Evolutionary conservation across 2,113 vertebrate species (phyloP), one percentile per base, ranked within the genome.

Genomic region (Lamprologus callipterus): DNA sequence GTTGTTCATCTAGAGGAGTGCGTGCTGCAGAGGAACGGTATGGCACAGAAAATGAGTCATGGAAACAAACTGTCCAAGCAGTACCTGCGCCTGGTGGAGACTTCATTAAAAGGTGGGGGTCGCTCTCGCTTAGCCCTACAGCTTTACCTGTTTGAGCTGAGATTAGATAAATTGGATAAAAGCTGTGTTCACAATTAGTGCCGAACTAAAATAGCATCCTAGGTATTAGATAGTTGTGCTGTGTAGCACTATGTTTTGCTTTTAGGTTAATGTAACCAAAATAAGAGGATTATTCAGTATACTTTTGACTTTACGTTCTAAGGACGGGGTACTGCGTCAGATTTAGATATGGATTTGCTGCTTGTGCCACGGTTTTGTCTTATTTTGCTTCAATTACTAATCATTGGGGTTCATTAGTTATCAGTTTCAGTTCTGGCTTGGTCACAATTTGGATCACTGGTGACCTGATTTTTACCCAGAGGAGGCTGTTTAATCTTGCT

Each of bases 71-170:
- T 93, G 90, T 97, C 97, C 23, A 97, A 97, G 91, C 97, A 98
- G 81, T 99, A 98, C 96, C 96, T 99, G 91, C 96, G 97, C n/a
- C 96, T 99, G 94, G 98, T 99, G 87, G 98, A 99, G 97, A 98
- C 98, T 2, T 98, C 98, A 0, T 96, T 99, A 4, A 99, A 99
- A 97, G 98, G 98, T 94, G 19, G 81, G 84, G 70, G 9, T 47
- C 14, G 42, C 23, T 28, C 8, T 80, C 11, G 31, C 17, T 28
- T 58, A 45, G 11, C 37, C 8, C 33, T 13, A 17, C n/a, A 75
- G 70, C 23, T 47, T 75, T 42, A 54, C 9, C 60, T 40, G 51
- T n/a, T 57, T n/a, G 40, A 21, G 9, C 5, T 37, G 1, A n/a
- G 5, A 12, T 53, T 8, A 21, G 21, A 51, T 11, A 11, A 16